These are phyloP conservation scores for Smutsia temminckii DNA, from an alignment of 2,797 vertebrate genomes.

Conservation along the genomic window DNA sequence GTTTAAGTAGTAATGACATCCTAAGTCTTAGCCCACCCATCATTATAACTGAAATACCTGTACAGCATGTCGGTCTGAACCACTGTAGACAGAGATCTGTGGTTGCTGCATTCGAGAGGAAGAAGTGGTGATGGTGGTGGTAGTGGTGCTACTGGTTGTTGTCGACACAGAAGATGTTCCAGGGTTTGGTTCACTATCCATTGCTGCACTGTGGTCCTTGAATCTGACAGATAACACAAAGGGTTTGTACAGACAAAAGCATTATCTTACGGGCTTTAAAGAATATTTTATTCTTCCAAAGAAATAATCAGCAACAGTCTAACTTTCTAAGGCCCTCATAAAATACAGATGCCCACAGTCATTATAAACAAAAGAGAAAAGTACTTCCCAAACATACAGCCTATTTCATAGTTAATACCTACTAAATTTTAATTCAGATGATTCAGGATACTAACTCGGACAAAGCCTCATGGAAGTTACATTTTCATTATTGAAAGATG, in stretches of 20 bases:
- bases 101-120: slow-evolving; percentile 86
- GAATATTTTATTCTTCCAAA: background rate
- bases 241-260: background rate
- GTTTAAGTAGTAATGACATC: background rate
- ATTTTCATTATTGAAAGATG: slow-evolving; percentile 14
- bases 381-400: background rate
- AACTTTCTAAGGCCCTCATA: background rate
- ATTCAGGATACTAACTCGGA: slow-evolving; percentile 1
- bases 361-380: slow-evolving; percentile 12
- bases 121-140: slow-evolving; percentile 84
- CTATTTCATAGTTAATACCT: slow-evolving; percentile 10
- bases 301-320: background rate
- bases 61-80: slow-evolving; percentile 92
- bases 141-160: slow-evolving; percentile 78
- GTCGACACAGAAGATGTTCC: slow-evolving; percentile 83
- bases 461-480: slow-evolving; percentile 2
- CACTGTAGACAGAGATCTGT: slow-evolving; percentile 90
- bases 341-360: slow-evolving; percentile 8
- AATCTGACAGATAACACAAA: slow-evolving; percentile 74
- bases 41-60: slow-evolving; percentile 86
- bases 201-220: slow-evolving; percentile 80
- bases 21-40: background rate
- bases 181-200: slow-evolving; percentile 87
- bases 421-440: slow-evolving; percentile 16
- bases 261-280: background rate